A percentile compares a stretch with the other conserved stretches of the same genome.
These are phyloP conservation scores for Congeria kusceri DNA, from an alignment of 2,888 invertebrate genomes.

Conservation along the genomic window DNA sequence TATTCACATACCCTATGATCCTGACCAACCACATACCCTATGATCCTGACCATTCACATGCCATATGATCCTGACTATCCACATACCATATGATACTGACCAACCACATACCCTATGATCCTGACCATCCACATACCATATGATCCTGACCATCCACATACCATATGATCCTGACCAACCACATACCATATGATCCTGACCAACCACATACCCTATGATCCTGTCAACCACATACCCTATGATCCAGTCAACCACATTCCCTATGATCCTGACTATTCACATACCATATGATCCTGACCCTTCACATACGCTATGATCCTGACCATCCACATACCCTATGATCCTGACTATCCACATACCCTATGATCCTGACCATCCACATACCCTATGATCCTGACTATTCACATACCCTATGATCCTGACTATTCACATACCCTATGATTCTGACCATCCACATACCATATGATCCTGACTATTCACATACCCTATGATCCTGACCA, in stretches of 20 bases:
- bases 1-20: conserved; percentile 90
- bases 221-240: conserved; percentile 92
- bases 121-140: conserved; percentile 92
- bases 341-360: conserved; percentile 91
- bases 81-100: too few relatives aligned
- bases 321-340: conserved; percentile 91
- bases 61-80: conserved; percentile 96
- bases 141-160: conserved; percentile 90
- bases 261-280: conserved; percentile 92
- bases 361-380: conserved; percentile 92
- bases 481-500: conserved; percentile 94
- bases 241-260: conserved; percentile 91
- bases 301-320: conserved; percentile 91
- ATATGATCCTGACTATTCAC: conserved; percentile 92
- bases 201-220: conserved; percentile 90
- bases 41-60: conserved; percentile 90
- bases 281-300: conserved; percentile 93
- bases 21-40: conserved; percentile 92
- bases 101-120: conserved; percentile 90
- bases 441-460: conserved; percentile 91
- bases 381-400: conserved; percentile 94
- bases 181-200: conserved; percentile 93
- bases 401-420: conserved; percentile 91
- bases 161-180: conserved; percentile 94
- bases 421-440: conserved; percentile 91